Percentiles rank a stretch among this genome's conserved stretches.
Conservation (phyloP, 2,888 invertebrate species). For the Melanostoma scalare region DNA sequence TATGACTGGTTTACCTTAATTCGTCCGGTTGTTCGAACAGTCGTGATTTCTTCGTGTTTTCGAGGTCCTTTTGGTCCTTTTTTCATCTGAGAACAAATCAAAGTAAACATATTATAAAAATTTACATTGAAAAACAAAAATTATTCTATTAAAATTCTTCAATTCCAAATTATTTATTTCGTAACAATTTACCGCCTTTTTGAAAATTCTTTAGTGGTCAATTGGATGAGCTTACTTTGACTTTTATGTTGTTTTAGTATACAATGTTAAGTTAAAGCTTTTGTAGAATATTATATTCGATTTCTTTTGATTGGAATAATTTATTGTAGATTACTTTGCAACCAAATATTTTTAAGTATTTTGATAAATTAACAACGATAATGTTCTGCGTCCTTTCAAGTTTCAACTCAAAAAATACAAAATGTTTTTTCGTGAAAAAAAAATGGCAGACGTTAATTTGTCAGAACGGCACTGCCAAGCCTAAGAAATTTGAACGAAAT, state of each 20-base stretch:
- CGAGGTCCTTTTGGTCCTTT: constrained; percentile 50
- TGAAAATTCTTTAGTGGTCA: neutral
- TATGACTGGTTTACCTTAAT: constrained; percentile 77
- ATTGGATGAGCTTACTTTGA: neutral
- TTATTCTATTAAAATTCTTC: too few relatives aligned
- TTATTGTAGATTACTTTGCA: too few relatives aligned
- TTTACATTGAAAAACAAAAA: neutral
- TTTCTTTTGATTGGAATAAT: too few relatives aligned
- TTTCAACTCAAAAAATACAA: neutral
- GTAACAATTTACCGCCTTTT: constrained; percentile 43
- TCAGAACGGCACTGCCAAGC: constrained; percentile 2
- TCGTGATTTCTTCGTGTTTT: constrained; percentile 50
- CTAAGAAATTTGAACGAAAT: too few relatives aligned
- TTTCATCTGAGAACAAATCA: constrained; percentile 45
- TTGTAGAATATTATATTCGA: too few relatives aligned
- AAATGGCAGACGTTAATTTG: constrained; percentile 15
- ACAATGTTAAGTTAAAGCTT: too few relatives aligned
- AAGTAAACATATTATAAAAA: neutral
- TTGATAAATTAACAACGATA: too few relatives aligned
- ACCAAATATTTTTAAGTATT: too few relatives aligned
- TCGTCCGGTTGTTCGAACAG: constrained; percentile 80
- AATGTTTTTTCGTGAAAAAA: constrained; percentile 4
- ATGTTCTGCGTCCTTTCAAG: too few relatives aligned
- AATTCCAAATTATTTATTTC: constrained; percentile 27
- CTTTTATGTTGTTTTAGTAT: too few relatives aligned